phyloP scores from a whole-genome alignment of 2,113 vertebrate species.

The Gambusia holbrooki region DNA sequence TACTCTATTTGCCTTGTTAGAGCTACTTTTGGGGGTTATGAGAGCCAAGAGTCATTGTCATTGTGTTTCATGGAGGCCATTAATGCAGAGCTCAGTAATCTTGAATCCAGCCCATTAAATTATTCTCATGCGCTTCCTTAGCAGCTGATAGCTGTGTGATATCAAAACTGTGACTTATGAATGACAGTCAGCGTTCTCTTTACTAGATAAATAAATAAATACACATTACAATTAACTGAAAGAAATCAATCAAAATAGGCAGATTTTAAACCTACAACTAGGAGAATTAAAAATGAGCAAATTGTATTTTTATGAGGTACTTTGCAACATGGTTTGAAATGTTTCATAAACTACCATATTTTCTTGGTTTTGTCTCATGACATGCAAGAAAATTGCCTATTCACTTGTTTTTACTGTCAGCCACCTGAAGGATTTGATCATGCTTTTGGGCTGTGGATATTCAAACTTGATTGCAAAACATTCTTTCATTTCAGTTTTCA shows the following conservation, averaged over 20 bases:
- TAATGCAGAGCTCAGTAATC: conserved; percentile 49
- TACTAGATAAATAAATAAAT: not conserved
- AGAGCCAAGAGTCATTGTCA: conserved; percentile 52
- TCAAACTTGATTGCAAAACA: no score
- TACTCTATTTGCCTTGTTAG: conserved; percentile 63
- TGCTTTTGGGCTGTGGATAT: no score
- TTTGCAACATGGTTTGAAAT: no score
- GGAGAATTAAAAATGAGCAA: no score
- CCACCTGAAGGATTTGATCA: not conserved
- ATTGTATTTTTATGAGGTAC: no score
- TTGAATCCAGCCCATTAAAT: conserved; percentile 20
- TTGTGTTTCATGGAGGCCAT: conserved; percentile 33
- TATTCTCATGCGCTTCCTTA: not conserved
- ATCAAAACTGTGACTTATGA: conserved; percentile 28
- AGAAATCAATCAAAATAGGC: not conserved
- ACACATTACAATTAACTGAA: not conserved
- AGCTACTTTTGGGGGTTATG: conserved; percentile 44
- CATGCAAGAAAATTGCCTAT: no score
- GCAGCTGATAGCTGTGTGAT: conserved; percentile 22
- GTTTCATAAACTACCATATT: no score
- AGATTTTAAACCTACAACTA: not conserved
- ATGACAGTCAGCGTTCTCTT: conserved; percentile 7
- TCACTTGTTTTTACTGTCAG: no score
- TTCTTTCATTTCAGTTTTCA: no score
- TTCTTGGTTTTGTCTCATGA: no score